phyloP scores from a whole-genome alignment of 2,797 vertebrate genomes.

The Fundulus diaphanus region DNA sequence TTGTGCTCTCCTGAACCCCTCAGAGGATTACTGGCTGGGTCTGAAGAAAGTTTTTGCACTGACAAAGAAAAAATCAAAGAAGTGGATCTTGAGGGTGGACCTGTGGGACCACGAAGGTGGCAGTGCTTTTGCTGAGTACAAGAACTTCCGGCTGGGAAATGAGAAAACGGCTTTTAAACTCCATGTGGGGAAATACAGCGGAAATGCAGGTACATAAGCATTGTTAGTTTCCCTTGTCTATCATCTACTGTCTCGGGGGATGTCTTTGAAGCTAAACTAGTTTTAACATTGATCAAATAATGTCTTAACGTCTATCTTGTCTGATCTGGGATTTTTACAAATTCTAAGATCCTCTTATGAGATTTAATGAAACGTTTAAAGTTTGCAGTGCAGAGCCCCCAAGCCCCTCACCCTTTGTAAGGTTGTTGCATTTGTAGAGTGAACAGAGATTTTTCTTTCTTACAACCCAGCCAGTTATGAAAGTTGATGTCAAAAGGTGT shows the following conservation, averaged over 20 bases:
- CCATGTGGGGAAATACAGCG: slow-evolving; percentile 58
- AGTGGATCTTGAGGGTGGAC: slow-evolving; percentile 56
- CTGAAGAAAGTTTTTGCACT: slow-evolving; percentile 63
- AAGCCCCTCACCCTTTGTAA: background rate
- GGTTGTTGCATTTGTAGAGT: background rate
- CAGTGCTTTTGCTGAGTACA: slow-evolving; percentile 55
- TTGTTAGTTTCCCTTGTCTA: background rate
- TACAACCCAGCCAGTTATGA: background rate
- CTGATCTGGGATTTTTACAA: no score
- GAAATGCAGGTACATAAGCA: slow-evolving; percentile 63
- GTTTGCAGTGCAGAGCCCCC: background rate
- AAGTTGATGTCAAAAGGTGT: no score
- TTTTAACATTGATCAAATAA: no score
- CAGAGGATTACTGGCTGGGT: slow-evolving; percentile 78
- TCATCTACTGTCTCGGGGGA: background rate
- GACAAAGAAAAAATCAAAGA: slow-evolving; percentile 41
- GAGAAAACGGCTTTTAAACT: slow-evolving; percentile 52
- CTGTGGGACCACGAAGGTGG: slow-evolving; percentile 65
- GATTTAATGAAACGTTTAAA: background rate
- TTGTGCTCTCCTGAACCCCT: slow-evolving; percentile 1
- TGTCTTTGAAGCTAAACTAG: background rate
- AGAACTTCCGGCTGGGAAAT: slow-evolving; percentile 56
- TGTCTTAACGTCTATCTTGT: background rate
- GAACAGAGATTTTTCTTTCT: background rate
- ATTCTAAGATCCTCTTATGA: background rate